These are phyloP conservation scores for Nannospalax galili DNA, from an alignment of 2,113 vertebrate species.

Conservation along the genomic window DNA sequence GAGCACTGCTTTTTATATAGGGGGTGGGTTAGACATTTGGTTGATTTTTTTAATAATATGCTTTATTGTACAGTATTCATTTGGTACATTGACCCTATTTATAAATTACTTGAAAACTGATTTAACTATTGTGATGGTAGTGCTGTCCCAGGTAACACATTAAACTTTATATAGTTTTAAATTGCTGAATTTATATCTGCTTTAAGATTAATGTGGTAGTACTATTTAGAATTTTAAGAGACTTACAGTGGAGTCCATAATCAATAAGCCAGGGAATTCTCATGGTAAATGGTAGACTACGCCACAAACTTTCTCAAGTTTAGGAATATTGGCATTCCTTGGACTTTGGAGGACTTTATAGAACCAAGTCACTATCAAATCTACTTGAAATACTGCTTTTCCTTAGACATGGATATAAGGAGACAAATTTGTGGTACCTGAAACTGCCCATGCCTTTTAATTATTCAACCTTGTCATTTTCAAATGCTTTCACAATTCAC, in stretches of 20 bases:
- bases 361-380: not conserved
- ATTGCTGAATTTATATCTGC: not conserved
- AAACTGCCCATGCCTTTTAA: not conserved
- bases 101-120: not conserved
- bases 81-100: not conserved
- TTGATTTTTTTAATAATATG: not conserved
- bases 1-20: not conserved
- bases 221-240: not conserved
- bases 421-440: not conserved
- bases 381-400: not conserved
- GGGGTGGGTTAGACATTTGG: accelerated
- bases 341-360: not conserved
- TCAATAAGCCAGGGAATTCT: not conserved
- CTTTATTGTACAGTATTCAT: not conserved
- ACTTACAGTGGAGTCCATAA: not conserved
- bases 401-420: not conserved
- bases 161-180: not conserved
- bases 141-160: not conserved
- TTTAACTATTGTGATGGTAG: not conserved
- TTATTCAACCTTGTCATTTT: conserved; percentile 13
- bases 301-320: not conserved
- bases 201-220: not conserved
- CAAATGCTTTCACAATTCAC: conserved; percentile 25
- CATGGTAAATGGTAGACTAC: not conserved
- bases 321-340: not conserved